These are phyloP conservation scores for Helogale parvula DNA, from an alignment of 2,113 vertebrate genomes.

Conservation along the genomic window DNA sequence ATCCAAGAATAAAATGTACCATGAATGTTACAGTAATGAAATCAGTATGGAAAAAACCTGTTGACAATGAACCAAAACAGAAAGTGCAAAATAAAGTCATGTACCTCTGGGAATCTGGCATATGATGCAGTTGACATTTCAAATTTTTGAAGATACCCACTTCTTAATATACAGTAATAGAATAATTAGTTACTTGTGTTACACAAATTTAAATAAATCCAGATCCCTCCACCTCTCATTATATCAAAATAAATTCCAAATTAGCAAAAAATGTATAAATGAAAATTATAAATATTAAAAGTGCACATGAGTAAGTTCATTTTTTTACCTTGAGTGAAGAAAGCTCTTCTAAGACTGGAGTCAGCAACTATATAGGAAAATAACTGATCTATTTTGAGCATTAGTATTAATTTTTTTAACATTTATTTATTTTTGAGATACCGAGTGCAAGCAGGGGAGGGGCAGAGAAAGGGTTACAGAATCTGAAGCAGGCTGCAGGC, in stretches of 20 bases:
- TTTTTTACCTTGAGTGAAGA: slow-evolving; percentile 10
- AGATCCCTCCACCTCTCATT: not conserved
- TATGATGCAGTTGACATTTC: not conserved
- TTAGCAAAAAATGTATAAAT: not conserved
- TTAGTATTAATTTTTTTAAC: not conserved
- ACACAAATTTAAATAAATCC: slow-evolving; percentile 26
- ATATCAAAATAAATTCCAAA: not conserved
- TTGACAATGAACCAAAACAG: not conserved
- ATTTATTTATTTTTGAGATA: too few species aligned
- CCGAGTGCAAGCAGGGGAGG: too few species aligned
- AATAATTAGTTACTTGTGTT: not conserved
- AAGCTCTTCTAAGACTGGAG: not conserved
- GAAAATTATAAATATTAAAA: slow-evolving; percentile 41
- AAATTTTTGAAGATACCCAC: not conserved
- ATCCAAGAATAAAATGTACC: not conserved
- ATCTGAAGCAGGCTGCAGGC: too few species aligned
- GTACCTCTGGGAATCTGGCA: not conserved
- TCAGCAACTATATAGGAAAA: not conserved
- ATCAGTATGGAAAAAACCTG: not conserved
- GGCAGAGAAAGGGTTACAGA: too few species aligned
- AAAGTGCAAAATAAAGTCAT: not conserved
- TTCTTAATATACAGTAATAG: not conserved
- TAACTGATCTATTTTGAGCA: not conserved
- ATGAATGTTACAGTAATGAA: slow-evolving; percentile 31
- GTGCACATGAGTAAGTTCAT: not conserved